Evolutionary conservation across 2,797 vertebrate species (phyloP).

Genomic region (Dendrocincla tyrannina): DNA sequence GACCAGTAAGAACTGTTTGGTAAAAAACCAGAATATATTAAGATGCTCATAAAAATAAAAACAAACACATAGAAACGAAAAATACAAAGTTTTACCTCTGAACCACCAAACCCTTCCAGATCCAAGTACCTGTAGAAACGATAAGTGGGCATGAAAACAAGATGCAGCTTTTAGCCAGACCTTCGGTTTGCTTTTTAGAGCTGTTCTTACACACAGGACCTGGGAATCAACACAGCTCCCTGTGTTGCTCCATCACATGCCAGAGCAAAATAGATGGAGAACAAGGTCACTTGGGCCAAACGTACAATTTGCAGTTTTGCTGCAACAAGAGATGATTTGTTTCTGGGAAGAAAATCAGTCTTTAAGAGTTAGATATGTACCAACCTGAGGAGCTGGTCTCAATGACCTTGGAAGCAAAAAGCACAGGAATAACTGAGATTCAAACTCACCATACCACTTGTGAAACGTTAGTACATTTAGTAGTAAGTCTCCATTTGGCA

Average conservation of each 20-base stretch:
- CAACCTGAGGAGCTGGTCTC: background rate
- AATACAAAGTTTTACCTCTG: background rate
- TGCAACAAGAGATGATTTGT: fast-evolving
- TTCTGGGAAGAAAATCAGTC: background rate
- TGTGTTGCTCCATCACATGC: background rate
- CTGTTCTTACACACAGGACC: background rate
- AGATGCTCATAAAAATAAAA: background rate
- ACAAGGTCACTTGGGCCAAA: background rate
- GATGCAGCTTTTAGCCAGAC: background rate
- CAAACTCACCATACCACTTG: fast-evolving
- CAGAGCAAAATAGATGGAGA: background rate
- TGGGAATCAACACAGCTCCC: background rate
- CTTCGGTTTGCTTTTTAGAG: background rate
- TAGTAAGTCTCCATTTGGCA: background rate
- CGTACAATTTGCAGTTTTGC: background rate
- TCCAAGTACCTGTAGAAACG: background rate
- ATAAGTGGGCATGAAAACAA: background rate
- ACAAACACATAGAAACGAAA: background rate
- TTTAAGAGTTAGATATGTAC: background rate
- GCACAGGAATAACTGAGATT: background rate
- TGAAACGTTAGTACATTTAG: fast-evolving
- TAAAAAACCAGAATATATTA: background rate
- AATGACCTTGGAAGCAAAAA: background rate
- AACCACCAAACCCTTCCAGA: background rate
- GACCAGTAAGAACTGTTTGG: background rate